Evolutionary conservation across 1,140 invertebrate species (phyloP).

Genomic region (Polypedilum pembai): DNA sequence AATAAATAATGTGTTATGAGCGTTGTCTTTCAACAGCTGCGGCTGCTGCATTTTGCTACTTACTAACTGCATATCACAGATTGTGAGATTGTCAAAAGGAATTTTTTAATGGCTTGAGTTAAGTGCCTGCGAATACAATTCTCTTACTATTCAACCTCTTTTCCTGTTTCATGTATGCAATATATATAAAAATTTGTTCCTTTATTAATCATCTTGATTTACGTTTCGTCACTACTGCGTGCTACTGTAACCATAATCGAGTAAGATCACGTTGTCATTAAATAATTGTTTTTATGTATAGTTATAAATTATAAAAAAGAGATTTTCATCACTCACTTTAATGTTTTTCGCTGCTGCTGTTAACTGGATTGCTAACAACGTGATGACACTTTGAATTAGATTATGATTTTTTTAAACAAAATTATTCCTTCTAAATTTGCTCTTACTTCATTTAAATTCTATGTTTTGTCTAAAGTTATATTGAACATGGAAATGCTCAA

Average conservation of each 20-base stretch:
- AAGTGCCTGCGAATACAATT: neutral
- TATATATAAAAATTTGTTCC: neutral
- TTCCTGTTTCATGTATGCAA: neutral
- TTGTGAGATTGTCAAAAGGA: slow-evolving; percentile 11
- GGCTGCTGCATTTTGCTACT: too few species aligned
- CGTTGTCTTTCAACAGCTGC: neutral
- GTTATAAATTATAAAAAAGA: too few species aligned
- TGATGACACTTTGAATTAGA: too few species aligned
- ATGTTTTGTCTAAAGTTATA: too few species aligned
- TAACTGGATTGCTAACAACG: too few species aligned
- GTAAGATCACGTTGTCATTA: slow-evolving; percentile 4
- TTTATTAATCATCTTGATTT: slow-evolving; percentile 14
- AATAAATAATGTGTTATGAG: slow-evolving; percentile 12
- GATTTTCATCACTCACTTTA: too few species aligned
- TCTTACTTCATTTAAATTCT: too few species aligned
- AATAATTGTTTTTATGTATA: neutral
- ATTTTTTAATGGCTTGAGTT: neutral
- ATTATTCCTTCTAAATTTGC: too few species aligned
- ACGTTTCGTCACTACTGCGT: neutral
- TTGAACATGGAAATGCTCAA: too few species aligned
- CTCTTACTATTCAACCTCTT: neutral
- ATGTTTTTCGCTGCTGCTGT: too few species aligned
- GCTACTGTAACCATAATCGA: neutral
- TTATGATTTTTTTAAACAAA: too few species aligned
- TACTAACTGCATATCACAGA: neutral